A percentile compares a stretch with the other conserved stretches of the same genome.
These are phyloP conservation scores for Leiothrix lutea DNA, from an alignment of 2,113 vertebrate species.

Conservation along the genomic window DNA sequence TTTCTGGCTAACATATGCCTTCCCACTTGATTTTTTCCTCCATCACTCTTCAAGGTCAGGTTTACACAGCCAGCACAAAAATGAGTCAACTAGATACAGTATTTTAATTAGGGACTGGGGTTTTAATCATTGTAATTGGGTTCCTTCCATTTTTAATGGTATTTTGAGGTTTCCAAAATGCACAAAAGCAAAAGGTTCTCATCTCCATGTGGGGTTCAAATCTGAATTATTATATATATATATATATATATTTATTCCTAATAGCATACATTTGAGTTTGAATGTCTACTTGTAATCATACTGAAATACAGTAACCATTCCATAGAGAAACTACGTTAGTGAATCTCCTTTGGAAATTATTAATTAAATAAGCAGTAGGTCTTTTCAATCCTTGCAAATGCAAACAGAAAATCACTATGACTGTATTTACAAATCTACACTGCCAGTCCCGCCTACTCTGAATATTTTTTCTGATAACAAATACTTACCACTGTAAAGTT, in stretches of 20 bases:
- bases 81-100: conserved; percentile 19
- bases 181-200: conserved; percentile 20
- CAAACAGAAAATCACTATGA: not conserved
- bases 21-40: not conserved
- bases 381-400: conserved; percentile 1
- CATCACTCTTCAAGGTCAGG: conserved; percentile 6
- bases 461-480: conserved; percentile 26
- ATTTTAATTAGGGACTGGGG: not conserved
- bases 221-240: too few relatives aligned
- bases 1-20: not conserved
- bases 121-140: conserved; percentile 20
- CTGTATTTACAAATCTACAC: not conserved
- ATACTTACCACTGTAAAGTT: conserved; percentile 10
- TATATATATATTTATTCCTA: not conserved
- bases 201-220: conserved; percentile 26
- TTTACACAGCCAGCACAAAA: conserved; percentile 1
- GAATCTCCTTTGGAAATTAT: not conserved
- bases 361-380: not conserved
- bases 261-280: not conserved
- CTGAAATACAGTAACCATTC: not conserved
- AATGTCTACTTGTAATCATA: not conserved
- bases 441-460: not conserved
- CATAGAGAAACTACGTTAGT: not conserved
- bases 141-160: not conserved
- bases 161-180: conserved; percentile 28